Evolutionary conservation across 1,140 invertebrate species (phyloP).

Genomic region (Drosophila paulistorum): DNA sequence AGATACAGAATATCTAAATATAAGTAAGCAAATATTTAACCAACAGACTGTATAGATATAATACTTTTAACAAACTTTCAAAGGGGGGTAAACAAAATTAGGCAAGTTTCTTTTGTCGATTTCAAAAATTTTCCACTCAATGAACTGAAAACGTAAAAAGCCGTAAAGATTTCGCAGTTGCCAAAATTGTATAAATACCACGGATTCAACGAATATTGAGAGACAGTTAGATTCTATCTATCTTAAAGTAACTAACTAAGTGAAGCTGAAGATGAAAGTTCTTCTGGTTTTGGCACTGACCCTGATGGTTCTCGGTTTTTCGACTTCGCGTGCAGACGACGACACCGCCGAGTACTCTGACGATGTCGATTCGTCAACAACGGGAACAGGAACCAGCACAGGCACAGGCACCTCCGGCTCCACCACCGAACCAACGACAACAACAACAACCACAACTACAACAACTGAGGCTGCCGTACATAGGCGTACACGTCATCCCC

Average conservation of each 20-base stretch:
- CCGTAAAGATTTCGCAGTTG: not conserved
- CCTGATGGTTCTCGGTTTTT: not conserved
- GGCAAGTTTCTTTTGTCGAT: not conserved
- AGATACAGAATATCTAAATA: slow-evolving; percentile 1
- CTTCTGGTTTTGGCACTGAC: not conserved
- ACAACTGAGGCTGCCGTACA: not conserved
- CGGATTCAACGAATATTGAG: not conserved
- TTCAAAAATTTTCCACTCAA: not conserved
- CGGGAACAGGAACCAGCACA: not conserved
- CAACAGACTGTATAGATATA: not conserved
- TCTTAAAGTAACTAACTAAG: not conserved
- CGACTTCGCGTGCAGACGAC: not conserved
- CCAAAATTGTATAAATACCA: slow-evolving; percentile 2
- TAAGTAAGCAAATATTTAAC: not conserved
- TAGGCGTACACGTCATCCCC: not conserved
- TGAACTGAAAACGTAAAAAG: not conserved
- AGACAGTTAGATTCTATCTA: not conserved
- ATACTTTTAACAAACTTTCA: not conserved
- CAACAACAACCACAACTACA: not conserved
- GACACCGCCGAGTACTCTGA: too few relatives aligned
- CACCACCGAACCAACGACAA: not conserved
- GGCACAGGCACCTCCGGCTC: not conserved
- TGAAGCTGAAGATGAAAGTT: not conserved
- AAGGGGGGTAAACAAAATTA: not conserved
- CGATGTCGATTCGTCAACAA: not conserved